These are phyloP conservation scores for Ganaspis brasiliensis DNA, from an alignment of 2,888 invertebrate genomes.

Conservation along the genomic window DNA sequence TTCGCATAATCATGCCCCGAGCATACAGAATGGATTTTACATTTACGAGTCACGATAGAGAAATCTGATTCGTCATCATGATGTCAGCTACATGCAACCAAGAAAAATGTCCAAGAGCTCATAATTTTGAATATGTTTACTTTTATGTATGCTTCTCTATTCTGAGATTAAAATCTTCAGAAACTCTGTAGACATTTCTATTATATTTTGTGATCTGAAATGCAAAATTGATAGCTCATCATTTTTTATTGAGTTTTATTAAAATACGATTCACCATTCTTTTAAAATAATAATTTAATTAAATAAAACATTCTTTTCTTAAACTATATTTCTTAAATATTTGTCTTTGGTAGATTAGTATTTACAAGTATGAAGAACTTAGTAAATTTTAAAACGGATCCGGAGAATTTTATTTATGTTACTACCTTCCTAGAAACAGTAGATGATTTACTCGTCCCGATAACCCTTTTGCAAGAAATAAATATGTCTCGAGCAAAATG, in stretches of 20 bases:
- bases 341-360: background rate
- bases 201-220: no score
- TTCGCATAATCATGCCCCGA: conserved; percentile 6
- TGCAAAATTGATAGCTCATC: no score
- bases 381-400: background rate
- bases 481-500: background rate
- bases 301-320: no score
- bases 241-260: no score
- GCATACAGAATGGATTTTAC: background rate
- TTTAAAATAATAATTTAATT: no score
- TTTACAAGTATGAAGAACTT: background rate
- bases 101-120: background rate
- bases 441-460: background rate
- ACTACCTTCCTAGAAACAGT: background rate
- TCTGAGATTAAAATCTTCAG: background rate
- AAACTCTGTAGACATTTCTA: no score
- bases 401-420: background rate
- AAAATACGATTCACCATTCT: no score
- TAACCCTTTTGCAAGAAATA: conserved; percentile 1
- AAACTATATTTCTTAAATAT: background rate
- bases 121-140: background rate
- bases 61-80: conserved; percentile 1
- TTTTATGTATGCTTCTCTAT: background rate
- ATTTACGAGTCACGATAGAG: background rate
- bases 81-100: background rate